A percentile compares a stretch with the other conserved stretches of the same genome.
Evolutionary conservation across 2,113 vertebrate genomes (phyloP).

Genomic region (Mustela lutreola): DNA sequence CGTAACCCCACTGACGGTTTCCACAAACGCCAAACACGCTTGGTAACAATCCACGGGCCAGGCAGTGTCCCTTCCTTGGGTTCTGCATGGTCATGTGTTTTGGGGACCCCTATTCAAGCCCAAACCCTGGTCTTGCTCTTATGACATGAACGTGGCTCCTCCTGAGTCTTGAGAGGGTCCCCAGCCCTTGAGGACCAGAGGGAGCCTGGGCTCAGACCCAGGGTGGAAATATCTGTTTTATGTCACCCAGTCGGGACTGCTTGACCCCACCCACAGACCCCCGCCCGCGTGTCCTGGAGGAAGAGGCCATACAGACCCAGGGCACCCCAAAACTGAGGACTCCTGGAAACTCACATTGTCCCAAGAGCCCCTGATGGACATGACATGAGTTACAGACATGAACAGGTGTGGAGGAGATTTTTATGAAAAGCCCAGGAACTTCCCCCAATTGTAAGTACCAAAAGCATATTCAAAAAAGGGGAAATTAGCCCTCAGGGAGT

Average conservation of each 20-base stretch:
- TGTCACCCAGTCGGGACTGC: fast-evolving
- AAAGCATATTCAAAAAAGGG: constrained; percentile 46
- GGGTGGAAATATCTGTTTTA: fast-evolving
- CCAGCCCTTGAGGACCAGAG: too few relatives aligned
- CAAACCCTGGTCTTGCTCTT: neutral
- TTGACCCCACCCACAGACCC: neutral
- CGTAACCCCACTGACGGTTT: neutral
- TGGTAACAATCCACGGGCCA: neutral
- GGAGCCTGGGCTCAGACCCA: neutral
- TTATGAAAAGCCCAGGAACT: constrained; percentile 32
- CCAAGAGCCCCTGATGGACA: neutral
- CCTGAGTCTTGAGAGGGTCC: neutral
- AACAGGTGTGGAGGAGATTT: constrained; percentile 33
- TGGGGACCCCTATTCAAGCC: neutral
- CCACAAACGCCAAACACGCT: neutral
- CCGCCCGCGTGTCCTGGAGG: fast-evolving
- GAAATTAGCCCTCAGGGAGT: constrained; percentile 66
- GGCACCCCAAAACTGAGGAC: fast-evolving
- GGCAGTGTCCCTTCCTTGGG: fast-evolving
- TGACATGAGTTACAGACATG: neutral
- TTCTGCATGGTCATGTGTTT: too few relatives aligned
- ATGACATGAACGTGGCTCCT: fast-evolving
- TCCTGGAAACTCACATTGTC: neutral
- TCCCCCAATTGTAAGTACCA: neutral
- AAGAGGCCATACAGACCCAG: neutral